Evolutionary conservation across 2,888 invertebrate genomes (phyloP).

Genomic region (Platycnemis pennipes): DNA sequence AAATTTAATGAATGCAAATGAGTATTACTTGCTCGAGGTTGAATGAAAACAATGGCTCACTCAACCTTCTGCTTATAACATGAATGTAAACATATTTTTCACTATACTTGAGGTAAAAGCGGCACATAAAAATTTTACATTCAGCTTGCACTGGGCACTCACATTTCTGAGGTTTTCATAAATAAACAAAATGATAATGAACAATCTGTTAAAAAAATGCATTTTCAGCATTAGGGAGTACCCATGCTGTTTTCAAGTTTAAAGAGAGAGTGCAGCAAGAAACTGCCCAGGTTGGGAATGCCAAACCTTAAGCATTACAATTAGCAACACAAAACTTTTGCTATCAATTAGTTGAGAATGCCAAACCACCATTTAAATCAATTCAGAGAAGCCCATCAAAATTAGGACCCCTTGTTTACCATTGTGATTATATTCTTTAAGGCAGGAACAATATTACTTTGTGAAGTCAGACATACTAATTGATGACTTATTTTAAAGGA

Average conservation of each 20-base stretch:
- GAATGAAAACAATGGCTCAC: not conserved
- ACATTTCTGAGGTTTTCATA: slow-evolving; percentile 7
- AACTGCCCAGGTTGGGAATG: not conserved
- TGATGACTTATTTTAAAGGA: not conserved
- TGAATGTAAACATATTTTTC: slow-evolving; percentile 5
- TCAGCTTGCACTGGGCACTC: not conserved
- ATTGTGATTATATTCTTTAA: slow-evolving; percentile 14
- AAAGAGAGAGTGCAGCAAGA: slow-evolving; percentile 18
- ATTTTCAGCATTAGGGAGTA: not conserved
- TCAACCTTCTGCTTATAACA: not conserved
- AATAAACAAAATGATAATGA: not conserved
- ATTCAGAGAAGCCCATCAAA: slow-evolving; percentile 27
- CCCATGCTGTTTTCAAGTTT: not conserved
- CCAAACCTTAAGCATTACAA: not conserved
- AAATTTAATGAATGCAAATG: not conserved
- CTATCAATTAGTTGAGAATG: not conserved
- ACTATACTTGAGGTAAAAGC: not conserved
- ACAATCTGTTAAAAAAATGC: not conserved
- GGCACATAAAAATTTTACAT: not conserved
- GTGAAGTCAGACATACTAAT: not conserved
- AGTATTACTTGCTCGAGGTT: not conserved
- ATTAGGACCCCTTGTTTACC: not conserved
- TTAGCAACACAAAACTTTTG: not conserved
- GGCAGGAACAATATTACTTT: slow-evolving; percentile 17
- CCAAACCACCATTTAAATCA: not conserved